Evolutionary conservation across 1,140 invertebrate genomes (phyloP).

Genomic region (Liolophura sinensis): DNA sequence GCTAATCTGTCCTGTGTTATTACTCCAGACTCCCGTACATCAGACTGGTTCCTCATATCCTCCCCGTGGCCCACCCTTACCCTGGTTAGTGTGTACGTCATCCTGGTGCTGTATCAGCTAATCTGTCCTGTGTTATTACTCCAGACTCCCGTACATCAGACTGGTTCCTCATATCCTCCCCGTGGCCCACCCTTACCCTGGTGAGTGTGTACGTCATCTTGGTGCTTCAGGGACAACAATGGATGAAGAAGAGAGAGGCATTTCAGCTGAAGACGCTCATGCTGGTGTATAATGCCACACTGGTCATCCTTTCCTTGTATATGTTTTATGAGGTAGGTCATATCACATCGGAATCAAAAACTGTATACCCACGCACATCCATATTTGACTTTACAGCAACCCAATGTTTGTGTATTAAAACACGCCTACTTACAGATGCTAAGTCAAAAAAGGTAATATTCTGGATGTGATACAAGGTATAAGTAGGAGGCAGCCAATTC

Average conservation of each 20-base stretch:
- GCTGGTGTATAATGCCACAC: constrained; percentile 82
- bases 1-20: too few species aligned
- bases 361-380: too few species aligned
- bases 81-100: too few species aligned
- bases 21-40: too few species aligned
- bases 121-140: constrained; percentile 12
- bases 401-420: too few species aligned
- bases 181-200: constrained; percentile 54
- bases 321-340: constrained; percentile 59
- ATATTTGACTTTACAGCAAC: too few species aligned
- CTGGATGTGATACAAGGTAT: too few species aligned
- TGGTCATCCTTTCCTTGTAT: constrained; percentile 83
- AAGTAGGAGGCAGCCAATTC: too few species aligned
- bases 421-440: too few species aligned
- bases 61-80: too few species aligned
- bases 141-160: constrained; percentile 58
- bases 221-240: constrained; percentile 69
- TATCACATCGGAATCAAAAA: background rate
- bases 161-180: constrained; percentile 60
- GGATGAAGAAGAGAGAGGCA: constrained; percentile 86
- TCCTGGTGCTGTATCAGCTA: background rate
- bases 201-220: constrained; percentile 54
- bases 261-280: constrained; percentile 78
- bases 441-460: too few species aligned
- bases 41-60: too few species aligned